Conservation (phyloP, 2,797 vertebrate genomes). For the Sebastes hubbsi region DNA sequence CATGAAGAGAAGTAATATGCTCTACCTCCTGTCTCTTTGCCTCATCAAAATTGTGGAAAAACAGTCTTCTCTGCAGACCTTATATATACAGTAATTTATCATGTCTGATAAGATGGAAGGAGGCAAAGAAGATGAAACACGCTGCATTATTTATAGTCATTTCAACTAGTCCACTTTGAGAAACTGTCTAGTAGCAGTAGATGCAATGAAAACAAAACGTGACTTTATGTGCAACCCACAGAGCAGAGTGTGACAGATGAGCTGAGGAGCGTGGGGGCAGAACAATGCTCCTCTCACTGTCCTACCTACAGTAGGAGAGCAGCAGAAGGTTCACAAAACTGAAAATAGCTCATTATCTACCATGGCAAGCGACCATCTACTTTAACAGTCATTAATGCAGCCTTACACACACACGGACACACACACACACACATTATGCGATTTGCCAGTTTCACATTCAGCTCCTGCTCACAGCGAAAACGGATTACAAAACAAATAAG, state of each 20-base stretch:
- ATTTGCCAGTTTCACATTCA: slow-evolving; percentile 48
- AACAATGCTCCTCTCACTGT: slow-evolving; percentile 26
- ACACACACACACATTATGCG: slow-evolving; percentile 40
- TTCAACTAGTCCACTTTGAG: slow-evolving; percentile 21
- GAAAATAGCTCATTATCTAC: slow-evolving; percentile 73
- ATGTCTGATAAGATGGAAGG: background rate
- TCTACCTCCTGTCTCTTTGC: slow-evolving; percentile 5
- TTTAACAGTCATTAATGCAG: slow-evolving; percentile 49
- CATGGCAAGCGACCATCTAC: slow-evolving; percentile 42
- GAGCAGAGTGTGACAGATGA: slow-evolving; percentile 23
- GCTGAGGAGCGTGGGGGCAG: slow-evolving; percentile 20
- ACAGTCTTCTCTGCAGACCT: background rate
- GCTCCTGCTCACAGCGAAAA: slow-evolving; percentile 40
- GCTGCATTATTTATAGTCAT: slow-evolving; percentile 52
- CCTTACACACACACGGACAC: slow-evolving; percentile 19
- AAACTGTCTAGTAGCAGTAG: background rate
- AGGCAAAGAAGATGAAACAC: slow-evolving; percentile 17
- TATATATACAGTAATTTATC: slow-evolving; percentile 34
- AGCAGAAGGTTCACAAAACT: slow-evolving; percentile 47
- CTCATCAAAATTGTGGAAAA: slow-evolving; percentile 3
- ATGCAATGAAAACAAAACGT: slow-evolving; percentile 33
- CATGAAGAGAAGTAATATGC: slow-evolving; percentile 12
- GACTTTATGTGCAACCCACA: slow-evolving; percentile 21
- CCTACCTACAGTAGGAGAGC: slow-evolving; percentile 39
- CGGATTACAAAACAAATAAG: slow-evolving; percentile 79